Conservation (phyloP, 2,797 vertebrate species). For the Poliocrania exsul region DNA sequence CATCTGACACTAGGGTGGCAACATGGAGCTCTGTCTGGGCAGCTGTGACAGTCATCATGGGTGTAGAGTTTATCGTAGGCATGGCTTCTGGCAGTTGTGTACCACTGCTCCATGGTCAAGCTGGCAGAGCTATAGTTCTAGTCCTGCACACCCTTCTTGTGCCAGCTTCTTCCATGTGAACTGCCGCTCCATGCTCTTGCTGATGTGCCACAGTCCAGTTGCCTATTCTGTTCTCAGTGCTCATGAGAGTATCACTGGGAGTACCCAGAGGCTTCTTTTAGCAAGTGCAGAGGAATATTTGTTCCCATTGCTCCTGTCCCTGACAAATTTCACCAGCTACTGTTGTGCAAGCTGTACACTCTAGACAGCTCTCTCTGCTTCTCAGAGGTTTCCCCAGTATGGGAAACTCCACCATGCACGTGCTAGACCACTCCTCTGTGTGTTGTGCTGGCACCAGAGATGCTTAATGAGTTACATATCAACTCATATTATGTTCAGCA, state of each 20-base stretch:
- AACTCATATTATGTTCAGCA: not conserved
- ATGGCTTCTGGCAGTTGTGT: not conserved
- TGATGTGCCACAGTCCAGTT: rapidly evolving
- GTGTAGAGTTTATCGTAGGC: not conserved
- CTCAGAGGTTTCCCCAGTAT: rapidly evolving
- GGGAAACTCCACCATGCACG: not conserved
- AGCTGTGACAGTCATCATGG: not conserved
- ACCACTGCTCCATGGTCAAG: rapidly evolving
- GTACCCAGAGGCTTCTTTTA: not conserved
- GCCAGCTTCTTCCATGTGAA: not conserved
- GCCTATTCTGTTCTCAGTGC: rapidly evolving
- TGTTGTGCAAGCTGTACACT: not conserved
- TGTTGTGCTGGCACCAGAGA: not conserved
- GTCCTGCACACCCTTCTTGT: rapidly evolving
- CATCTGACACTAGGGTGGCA: not conserved
- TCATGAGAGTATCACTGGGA: rapidly evolving
- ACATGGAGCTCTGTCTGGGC: not conserved
- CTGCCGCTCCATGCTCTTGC: rapidly evolving
- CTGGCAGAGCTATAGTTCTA: not conserved
- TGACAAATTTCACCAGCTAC: not conserved
- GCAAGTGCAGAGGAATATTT: not conserved
- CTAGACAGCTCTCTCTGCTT: not conserved
- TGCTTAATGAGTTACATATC: not conserved
- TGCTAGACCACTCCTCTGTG: rapidly evolving
- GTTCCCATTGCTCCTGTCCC: not conserved